Evolutionary conservation across 2,797 vertebrate species (phyloP).

Genomic region (Pygocentrus nattereri): DNA sequence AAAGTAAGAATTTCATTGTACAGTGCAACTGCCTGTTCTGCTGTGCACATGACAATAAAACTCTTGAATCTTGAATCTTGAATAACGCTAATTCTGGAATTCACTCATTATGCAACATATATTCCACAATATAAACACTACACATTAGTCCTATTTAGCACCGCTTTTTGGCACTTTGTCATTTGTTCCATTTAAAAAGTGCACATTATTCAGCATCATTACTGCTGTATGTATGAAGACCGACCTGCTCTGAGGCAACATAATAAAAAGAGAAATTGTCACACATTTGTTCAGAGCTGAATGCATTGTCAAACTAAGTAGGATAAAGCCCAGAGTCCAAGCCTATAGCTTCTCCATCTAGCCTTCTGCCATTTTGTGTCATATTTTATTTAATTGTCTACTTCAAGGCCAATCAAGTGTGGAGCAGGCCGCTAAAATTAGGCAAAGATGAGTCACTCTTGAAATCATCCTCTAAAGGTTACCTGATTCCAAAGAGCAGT

Average conservation of each 20-base stretch:
- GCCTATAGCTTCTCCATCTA: conserved; percentile 47
- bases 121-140: conserved; percentile 25
- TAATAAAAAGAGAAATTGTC: conserved; percentile 18
- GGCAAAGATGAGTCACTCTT: conserved; percentile 90
- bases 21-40: no score
- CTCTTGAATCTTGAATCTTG: conserved; percentile 37
- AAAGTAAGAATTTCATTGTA: no score
- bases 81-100: conserved; percentile 34
- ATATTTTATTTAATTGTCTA: conserved; percentile 73
- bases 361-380: conserved; percentile 68
- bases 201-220: not conserved
- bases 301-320: conserved; percentile 27
- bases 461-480: conserved; percentile 93
- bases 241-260: not conserved
- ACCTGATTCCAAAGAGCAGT: conserved; percentile 86
- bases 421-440: conserved; percentile 86
- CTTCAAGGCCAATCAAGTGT: conserved; percentile 75
- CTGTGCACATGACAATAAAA: no score
- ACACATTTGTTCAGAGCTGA: conserved; percentile 18
- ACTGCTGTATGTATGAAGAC: not conserved
- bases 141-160: conserved; percentile 31
- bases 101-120: conserved; percentile 41
- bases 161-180: conserved; percentile 30
- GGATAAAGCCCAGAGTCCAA: conserved; percentile 20
- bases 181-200: not conserved